Percentiles rank a stretch among this genome's conserved stretches.
Evolutionary conservation across 2,797 vertebrate species (phyloP).

Genomic region (Xenops minutus): DNA sequence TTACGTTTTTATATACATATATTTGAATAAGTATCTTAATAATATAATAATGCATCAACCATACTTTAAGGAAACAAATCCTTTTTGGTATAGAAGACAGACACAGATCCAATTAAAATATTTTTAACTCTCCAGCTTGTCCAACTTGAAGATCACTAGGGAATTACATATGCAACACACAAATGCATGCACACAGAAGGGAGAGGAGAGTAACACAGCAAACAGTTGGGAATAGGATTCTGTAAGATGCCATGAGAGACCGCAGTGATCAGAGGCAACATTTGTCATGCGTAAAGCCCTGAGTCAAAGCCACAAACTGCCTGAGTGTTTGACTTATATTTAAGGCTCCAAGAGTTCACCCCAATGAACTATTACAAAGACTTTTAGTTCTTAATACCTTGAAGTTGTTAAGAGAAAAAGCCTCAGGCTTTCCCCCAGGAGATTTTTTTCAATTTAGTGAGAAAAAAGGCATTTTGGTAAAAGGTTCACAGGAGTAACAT

Average conservation of each 20-base stretch:
- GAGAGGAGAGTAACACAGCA: not conserved
- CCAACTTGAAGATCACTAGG: not conserved
- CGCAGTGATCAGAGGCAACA: not conserved
- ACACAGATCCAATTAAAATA: not conserved
- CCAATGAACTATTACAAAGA: too few species aligned
- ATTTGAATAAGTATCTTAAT: not conserved
- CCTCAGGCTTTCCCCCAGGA: too few species aligned
- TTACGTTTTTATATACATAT: not conserved
- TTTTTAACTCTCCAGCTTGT: not conserved
- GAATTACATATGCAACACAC: not conserved
- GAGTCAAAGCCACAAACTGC: too few species aligned
- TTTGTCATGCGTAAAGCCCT: not conserved
- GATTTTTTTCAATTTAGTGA: too few species aligned
- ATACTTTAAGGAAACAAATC: not conserved
- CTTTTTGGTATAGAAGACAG: not conserved
- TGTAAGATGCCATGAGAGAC: not conserved
- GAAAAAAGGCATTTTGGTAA: too few species aligned
- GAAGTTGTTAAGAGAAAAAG: too few species aligned
- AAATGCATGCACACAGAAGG: not conserved
- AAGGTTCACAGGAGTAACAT: too few species aligned
- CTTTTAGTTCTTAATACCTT: too few species aligned
- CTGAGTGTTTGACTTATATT: too few species aligned
- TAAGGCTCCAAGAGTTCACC: too few species aligned
- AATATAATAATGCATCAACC: not conserved
- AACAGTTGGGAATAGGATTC: not conserved